Conservation (phyloP, 2,113 vertebrate genomes). For the Neomonachus schauinslandi region DNA sequence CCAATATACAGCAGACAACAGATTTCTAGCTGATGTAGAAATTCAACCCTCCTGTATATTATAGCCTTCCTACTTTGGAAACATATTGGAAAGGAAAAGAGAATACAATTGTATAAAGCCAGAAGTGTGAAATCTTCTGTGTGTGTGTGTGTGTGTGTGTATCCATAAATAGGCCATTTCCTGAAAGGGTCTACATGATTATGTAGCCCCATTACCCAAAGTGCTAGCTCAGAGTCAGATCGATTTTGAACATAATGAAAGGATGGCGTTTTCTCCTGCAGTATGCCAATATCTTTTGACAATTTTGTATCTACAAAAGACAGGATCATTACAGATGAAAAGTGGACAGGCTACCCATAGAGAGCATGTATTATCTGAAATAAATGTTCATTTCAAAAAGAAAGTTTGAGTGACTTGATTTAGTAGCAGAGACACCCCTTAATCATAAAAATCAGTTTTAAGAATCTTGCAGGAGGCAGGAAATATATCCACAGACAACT, state of each 20-base stretch:
- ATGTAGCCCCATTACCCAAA: constrained; percentile 77
- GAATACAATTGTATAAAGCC: constrained; percentile 64
- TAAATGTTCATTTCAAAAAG: constrained; percentile 73
- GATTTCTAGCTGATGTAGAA: constrained; percentile 62
- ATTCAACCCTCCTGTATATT: constrained; percentile 6
- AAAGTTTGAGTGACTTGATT: constrained; percentile 74
- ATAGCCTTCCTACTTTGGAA: constrained; percentile 59
- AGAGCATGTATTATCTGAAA: constrained; percentile 71
- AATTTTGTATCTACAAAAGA: constrained; percentile 73
- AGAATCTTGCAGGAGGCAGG: neutral
- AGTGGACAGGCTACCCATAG: constrained; percentile 62
- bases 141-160: constrained; percentile 59
- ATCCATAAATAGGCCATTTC: constrained; percentile 81
- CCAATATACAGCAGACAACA: constrained; percentile 66
- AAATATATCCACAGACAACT: constrained; percentile 46
- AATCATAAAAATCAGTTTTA: constrained; percentile 63
- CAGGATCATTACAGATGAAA: constrained; percentile 75
- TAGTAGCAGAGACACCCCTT: constrained; percentile 48
- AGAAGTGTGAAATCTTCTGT: constrained; percentile 74
- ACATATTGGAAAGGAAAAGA: constrained; percentile 46
- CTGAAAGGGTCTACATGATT: constrained; percentile 76
- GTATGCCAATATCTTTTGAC: constrained; percentile 81
- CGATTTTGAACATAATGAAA: constrained; percentile 81
- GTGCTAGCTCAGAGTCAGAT: constrained; percentile 78
- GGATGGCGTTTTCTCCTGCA: constrained; percentile 65